Evolutionary conservation across 1,140 invertebrate species (phyloP), one percentile per base, ranked within the genome.

Genomic region (Acromyrmex heyeri): DNA sequence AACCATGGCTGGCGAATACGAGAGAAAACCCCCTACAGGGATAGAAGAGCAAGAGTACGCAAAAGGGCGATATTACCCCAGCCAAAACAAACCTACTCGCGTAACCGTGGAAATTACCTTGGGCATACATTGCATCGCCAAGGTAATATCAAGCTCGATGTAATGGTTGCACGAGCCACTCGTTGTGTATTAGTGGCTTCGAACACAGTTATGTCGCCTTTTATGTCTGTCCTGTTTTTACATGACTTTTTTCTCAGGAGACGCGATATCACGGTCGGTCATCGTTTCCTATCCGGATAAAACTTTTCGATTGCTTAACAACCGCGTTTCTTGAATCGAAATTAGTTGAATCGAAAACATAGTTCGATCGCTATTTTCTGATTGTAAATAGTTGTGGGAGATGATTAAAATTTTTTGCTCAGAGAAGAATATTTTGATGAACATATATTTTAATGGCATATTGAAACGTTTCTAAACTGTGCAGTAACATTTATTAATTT

Each of bases 101-200:
- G 89, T 92, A 90, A 91, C 91, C 73, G 89, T 89, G 88, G 86
- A 91, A 93, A 92, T 93, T 92, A 93, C 86, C 78, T n/a, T 44
- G 64, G 34, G 53, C 72, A 79, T 73, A 65, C 65, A 27, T 72
- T 21, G 77, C 67, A 57, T 18, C 69, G 27, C 24, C 18, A 44
- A 50, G 57, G 61, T 85, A 73, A 90, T 87, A 89, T 85, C 78
- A 21, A 34, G 44, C 50, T 12, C 4, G 24, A 16, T 24, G 64
- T 55, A 53, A 30, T 48, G 53, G 27, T 53, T n/a, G n/a, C 65
- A 24, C 38, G 65, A 24, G 27, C 57, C 21, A 27, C n/a, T 34
- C 59, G 61, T 44, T 34, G 38, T 44, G 76, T 67, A 79, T 79
- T 79, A 53, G 76, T 79, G 62, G 44, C 44, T 67, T 53, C n/a